Evolutionary conservation across 2,888 invertebrate genomes (phyloP), one percentile per base, ranked within the genome.

Genomic region (Eristalinus sepulchralis): DNA sequence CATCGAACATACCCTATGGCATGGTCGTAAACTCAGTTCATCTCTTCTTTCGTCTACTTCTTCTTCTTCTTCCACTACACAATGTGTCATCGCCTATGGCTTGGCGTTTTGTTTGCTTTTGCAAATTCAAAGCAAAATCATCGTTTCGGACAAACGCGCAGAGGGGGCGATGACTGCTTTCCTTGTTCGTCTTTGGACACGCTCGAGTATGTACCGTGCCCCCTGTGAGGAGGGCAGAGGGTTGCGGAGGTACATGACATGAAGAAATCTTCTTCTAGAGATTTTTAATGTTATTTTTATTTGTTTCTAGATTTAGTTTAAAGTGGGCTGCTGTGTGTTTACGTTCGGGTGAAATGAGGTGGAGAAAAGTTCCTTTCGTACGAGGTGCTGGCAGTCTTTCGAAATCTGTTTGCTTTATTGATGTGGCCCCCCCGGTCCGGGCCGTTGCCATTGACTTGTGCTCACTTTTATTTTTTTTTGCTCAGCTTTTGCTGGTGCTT

Each of bases 291-390:
- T 17, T 47, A n/a, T 47, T 47, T 24, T 36, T 63, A 22, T 66
- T 66, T 39, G 36, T 39, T 47, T 27, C 6, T 27, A 66, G 27
- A 39, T 47, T 47, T 47, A 27, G 27, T 47, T 31, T 53, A 6
- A 66, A 66, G 66, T 66, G 47, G 66, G 66, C 47, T 66, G 20
- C 47, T 47, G 64, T 27, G 27, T 27, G 27, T 66, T 63, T 34
- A 34, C 34, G 11, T 64, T 64, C 31, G 22, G 47, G 31, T 66
- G 66, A 53, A 66, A 66, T 53, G 47, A 66, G 66, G 66, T 66
- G 66, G 47, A 47, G 47, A 66, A 66, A 66, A 47, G 47, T 66
- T 66, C 47, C 47, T n/a, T 47, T 47, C 47, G 17, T n/a, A 8
- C 47, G 47, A 17, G 47, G 17, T 47, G 47, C 47, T 47, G 47